Evolutionary conservation across 2,797 vertebrate genomes (phyloP), one percentile per base, ranked within the genome.

Genomic region (Knipowitschia caucasica): DNA sequence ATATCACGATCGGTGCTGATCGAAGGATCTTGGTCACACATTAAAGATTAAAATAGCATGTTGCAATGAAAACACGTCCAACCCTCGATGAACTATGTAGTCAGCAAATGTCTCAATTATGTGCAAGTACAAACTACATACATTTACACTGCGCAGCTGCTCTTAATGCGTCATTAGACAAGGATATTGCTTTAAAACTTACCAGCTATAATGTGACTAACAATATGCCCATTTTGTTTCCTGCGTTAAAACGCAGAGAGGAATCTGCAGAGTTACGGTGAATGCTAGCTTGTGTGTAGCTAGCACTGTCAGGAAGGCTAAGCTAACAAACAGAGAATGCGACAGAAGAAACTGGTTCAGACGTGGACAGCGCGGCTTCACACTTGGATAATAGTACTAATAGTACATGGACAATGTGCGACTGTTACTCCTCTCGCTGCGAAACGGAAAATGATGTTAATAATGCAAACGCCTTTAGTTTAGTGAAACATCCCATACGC

Each of bases 191-290:
- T 3, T 5, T 3, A 8, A 7, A 36, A 15, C 62, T 39, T 55
- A 69, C 72, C 54, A 51, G 59, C 52, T 49, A 44, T 1, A 47
- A 14, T 3, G 5, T 38, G 21, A 5, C 26, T 10, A 21, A 53
- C 5, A n/a, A 42, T 20, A 30, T 2, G 9, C 35, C 58, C 73
- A 76, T 72, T 29, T 12, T 60, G 50, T 20, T 43, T 7, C 38
- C 42, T 21, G 50, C 61, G 67, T 67, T 53, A 49, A 36, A 49
- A 5, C 8, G 56, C 31, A 21, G 29, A 49, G 23, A 18, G 24
- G 10, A 29, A 27, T 23, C 20, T 42, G n/a, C n/a, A n/a, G n/a
- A n/a, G n/a, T n/a, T n/a, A n/a, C n/a, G n/a, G n/a, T n/a, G n/a
- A n/a, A n/a, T n/a, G n/a, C n/a, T n/a, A n/a, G n/a, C n/a, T n/a